phyloP scores from a whole-genome alignment of 1,140 invertebrate genomes.

The Olivierus martensii region DNA sequence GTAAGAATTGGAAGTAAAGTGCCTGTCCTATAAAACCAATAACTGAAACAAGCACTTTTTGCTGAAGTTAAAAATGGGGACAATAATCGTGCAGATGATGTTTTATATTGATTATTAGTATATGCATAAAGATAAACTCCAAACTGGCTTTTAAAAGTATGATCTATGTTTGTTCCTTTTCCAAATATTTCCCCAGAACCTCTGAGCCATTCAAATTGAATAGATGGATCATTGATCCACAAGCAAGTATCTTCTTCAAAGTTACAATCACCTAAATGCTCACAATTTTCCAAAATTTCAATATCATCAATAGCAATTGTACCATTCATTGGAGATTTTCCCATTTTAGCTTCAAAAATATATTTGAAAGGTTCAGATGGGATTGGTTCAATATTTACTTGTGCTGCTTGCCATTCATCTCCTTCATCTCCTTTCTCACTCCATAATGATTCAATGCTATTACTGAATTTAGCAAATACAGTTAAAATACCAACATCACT shows the following conservation, averaged over 20 bases:
- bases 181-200: conserved; percentile 8
- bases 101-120: neutral
- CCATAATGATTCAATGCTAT: conserved; percentile 5
- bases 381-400: conserved; percentile 8
- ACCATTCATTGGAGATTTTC: neutral
- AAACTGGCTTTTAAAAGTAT: conserved; percentile 10
- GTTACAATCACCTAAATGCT: conserved; percentile 23
- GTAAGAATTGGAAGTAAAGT: neutral
- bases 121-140: conserved; percentile 14
- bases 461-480: conserved; percentile 8
- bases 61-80: conserved; percentile 11
- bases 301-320: conserved; percentile 21
- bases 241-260: conserved; percentile 28
- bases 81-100: neutral
- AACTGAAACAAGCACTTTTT: conserved; percentile 10
- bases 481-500: conserved; percentile 16
- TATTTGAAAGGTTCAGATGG: conserved; percentile 2
- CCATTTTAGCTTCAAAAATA: conserved; percentile 12
- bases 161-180: conserved; percentile 8
- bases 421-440: conserved; percentile 10
- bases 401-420: conserved; percentile 10
- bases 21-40: conserved; percentile 12
- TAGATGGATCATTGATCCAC: conserved; percentile 20
- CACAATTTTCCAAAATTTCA: conserved; percentile 15
- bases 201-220: conserved; percentile 9